Base-by-base conservation (phyloP, 2,888 invertebrate genomes). In the Timema podura region DNA sequence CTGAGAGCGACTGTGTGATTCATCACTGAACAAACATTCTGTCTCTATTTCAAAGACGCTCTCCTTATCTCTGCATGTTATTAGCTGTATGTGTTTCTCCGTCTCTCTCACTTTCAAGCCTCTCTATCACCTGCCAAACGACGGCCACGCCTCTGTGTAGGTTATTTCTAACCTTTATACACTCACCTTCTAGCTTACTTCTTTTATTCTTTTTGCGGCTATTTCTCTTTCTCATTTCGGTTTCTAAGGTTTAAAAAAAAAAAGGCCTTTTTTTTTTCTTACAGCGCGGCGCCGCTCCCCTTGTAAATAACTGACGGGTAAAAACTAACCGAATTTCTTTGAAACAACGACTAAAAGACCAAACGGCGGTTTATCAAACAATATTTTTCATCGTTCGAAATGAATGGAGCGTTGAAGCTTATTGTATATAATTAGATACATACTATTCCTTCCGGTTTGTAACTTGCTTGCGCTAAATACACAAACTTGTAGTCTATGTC, bases 121-220 rank as follows among this genome's bases (percentile, higher is more conserved):
- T 3, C 30, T 61, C 45, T 61, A 61, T 61, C 61, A 61, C 61
- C 61, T 61, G 61, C 61, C 61, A 61, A 61, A 61, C 45, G 44
- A 45, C 44, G 45, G 30, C 45, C 61, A 61, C 61, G 30, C 61
- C 61, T 30, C 61, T 45, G 61, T 61, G 61, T 61, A 45, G 61
- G 61, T 61, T 61, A 61, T 61, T 61, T 61, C 61, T 30, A 45
- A 30, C 61, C 45, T 30, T 30, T 30, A 30, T 30, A 30, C 30
- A 30, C 54, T 51, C 54, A n/a, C 54, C 15, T 15, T 65, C 65
- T 11, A 5, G 16, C 3, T 64, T 15, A 13, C 64, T 64, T 15
- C 16, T 15, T 44, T 15, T 44, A 13, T 44, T 64, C 64, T 15
- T 44, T 64, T 15, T 64, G 11, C 44, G 30, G 13, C 16, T 64